Base-by-base conservation (phyloP, 2,797 vertebrate species). In the Agapornis canus region DNA sequence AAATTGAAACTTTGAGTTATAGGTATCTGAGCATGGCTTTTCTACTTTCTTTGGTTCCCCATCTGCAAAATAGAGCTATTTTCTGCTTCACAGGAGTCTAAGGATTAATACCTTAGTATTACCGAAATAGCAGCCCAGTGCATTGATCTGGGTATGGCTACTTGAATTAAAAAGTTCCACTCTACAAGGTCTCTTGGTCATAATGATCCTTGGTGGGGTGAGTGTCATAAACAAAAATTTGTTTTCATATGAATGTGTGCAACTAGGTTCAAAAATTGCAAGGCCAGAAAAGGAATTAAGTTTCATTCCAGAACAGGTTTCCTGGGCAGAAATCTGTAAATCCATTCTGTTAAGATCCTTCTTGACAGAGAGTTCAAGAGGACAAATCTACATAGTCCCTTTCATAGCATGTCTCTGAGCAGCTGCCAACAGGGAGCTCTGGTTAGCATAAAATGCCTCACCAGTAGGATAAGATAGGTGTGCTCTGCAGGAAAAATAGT, bases 41-140 rank as follows among this genome's bases (percentile, higher is more conserved):
- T 87, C 89, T 78, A 42, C 94, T 60, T 77, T 81, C 45, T 94
- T 93, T 59, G 51, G 20, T 15, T 91, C 57, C 15, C 81, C 71
- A 86, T 82, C 75, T 95, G 73, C 75, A 94, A 91, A 85, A 87
- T 77, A 80, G 26, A 48, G 51, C 40, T 90, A 90, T 95, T 94
- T 96, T 93, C 86, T 91, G 82, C 69, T 85, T 92, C 81, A 92
- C 7, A 86, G 79, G 37, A 92, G n/a, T n/a, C 86, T 78, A 56
- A 64, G 69, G 60, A 80, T 92, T 90, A 87, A 75, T 82, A 82
- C 66, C 18, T 92, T 52, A 82, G 32, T 85, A 78, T 92, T 92
- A 61, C 0, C 87, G 76, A 93, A 91, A 49, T 35, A 75, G 72
- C 2, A 7, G 1, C 77, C 78, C 81, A 32, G 39, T 85, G 61